Conservation (phyloP, 2,888 invertebrate species). For the Drosophila falleni region DNA sequence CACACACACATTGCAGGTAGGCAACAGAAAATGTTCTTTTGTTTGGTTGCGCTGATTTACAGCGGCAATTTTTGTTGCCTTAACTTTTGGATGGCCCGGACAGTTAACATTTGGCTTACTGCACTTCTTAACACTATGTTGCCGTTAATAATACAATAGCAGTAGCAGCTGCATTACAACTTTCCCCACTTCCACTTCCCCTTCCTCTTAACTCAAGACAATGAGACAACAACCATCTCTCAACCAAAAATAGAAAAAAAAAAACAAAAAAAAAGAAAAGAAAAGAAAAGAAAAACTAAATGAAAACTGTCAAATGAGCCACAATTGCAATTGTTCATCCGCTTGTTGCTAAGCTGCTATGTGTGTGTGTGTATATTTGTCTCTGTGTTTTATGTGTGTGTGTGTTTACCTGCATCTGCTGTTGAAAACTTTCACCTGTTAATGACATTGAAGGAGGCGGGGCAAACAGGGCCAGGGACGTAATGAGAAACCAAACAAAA, state of each 20-base stretch:
- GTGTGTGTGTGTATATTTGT: constrained; percentile 12
- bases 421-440: constrained; percentile 72
- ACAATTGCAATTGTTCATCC: constrained; percentile 72
- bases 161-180: constrained; percentile 15
- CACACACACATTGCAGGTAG: constrained; percentile 9
- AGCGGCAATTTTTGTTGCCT: constrained; percentile 58
- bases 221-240: constrained; percentile 27
- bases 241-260: constrained; percentile 1
- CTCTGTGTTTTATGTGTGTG: constrained; percentile 13
- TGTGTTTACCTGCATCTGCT: constrained; percentile 15
- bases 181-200: constrained; percentile 10
- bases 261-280: no score
- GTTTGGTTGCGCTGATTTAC: constrained; percentile 62
- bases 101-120: constrained; percentile 75
- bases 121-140: constrained; percentile 77
- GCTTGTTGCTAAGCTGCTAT: constrained; percentile 50
- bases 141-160: constrained; percentile 66
- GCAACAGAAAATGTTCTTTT: constrained; percentile 39
- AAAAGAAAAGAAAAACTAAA: constrained; percentile 56
- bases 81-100: constrained; percentile 31
- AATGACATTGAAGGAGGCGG: constrained; percentile 63
- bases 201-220: constrained; percentile 43
- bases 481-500: constrained; percentile 40
- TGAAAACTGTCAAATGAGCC: constrained; percentile 77
- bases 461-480: not conserved